Percentiles rank a stretch among this genome's conserved stretches.
phyloP scores from a whole-genome alignment of 2,113 vertebrate genomes.

The Percopsis transmontana region DNA sequence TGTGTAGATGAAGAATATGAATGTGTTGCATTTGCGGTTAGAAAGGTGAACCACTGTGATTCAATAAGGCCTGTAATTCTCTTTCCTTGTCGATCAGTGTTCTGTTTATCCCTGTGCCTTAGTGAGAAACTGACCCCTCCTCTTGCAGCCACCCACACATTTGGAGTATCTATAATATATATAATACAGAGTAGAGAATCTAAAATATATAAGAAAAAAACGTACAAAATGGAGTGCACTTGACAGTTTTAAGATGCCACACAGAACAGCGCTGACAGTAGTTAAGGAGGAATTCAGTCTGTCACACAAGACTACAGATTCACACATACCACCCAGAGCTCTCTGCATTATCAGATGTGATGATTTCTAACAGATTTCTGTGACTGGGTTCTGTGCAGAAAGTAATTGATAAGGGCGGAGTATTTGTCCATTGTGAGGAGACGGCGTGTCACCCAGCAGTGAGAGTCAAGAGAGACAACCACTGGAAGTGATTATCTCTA shows the following conservation, averaged over 20 bases:
- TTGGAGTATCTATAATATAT: not conserved
- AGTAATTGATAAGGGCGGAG: slow-evolving; percentile 67
- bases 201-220: slow-evolving; percentile 3
- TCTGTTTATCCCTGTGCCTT: slow-evolving; percentile 25
- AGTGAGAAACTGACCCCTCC: not conserved
- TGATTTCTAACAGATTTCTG: slow-evolving; percentile 62
- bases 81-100: slow-evolving; percentile 31
- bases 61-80: slow-evolving; percentile 9
- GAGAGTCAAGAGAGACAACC: slow-evolving; percentile 64
- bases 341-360: slow-evolving; percentile 42
- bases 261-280: slow-evolving; percentile 10
- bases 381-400: slow-evolving; percentile 43
- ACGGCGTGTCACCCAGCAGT: slow-evolving; percentile 69
- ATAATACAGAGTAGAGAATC: not conserved
- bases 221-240: slow-evolving; percentile 2
- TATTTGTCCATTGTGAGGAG: slow-evolving; percentile 68
- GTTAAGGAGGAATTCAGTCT: not conserved
- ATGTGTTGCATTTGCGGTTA: slow-evolving; percentile 3
- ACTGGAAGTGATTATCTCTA: slow-evolving; percentile 70
- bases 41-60: slow-evolving; percentile 21
- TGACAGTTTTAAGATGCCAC: slow-evolving; percentile 28
- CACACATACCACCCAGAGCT: not conserved
- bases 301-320: not conserved
- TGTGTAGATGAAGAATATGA: slow-evolving; percentile 13
- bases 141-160: not conserved